A percentile compares a stretch with the other conserved stretches of the same genome.
phyloP scores from a whole-genome alignment of 2,797 vertebrate species.

The Labeo calbasu region DNA sequence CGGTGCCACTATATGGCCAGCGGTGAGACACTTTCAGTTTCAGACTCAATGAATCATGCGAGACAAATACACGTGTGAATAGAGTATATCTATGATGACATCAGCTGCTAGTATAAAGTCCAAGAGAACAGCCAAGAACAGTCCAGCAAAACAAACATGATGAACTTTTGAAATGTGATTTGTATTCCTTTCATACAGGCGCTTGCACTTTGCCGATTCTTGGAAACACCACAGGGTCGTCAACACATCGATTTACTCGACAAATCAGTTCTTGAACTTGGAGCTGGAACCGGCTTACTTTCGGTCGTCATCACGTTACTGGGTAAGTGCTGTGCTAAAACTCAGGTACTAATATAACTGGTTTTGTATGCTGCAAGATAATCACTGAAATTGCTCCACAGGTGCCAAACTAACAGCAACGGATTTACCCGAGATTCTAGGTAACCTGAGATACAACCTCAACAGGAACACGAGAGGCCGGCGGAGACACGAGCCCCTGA shows the following conservation, averaged over 20 bases:
- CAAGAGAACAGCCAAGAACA: background rate
- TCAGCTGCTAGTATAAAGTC: too few species aligned
- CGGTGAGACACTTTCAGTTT: conserved; percentile 73
- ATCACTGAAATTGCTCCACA: conserved; percentile 57
- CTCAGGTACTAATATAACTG: background rate
- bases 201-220: conserved; percentile 77
- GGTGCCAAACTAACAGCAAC: conserved; percentile 83
- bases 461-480: conserved; percentile 74
- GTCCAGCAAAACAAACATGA: background rate
- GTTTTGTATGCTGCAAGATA: background rate
- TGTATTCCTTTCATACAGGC: conserved; percentile 10
- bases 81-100: background rate
- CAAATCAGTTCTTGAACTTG: conserved; percentile 86
- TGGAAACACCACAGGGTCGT: conserved; percentile 65
- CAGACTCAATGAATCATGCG: background rate
- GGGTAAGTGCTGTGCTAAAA: background rate
- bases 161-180: background rate
- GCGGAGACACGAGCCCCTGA: conserved; percentile 73
- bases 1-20: conserved; percentile 83
- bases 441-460: conserved; percentile 82
- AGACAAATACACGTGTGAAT: background rate
- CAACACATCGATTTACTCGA: conserved; percentile 69
- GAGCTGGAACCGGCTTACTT: conserved; percentile 89
- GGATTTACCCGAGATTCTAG: conserved; percentile 80
- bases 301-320: conserved; percentile 73